Conservation (phyloP, 2,113 vertebrate genomes). For the Mustela lutreola region DNA sequence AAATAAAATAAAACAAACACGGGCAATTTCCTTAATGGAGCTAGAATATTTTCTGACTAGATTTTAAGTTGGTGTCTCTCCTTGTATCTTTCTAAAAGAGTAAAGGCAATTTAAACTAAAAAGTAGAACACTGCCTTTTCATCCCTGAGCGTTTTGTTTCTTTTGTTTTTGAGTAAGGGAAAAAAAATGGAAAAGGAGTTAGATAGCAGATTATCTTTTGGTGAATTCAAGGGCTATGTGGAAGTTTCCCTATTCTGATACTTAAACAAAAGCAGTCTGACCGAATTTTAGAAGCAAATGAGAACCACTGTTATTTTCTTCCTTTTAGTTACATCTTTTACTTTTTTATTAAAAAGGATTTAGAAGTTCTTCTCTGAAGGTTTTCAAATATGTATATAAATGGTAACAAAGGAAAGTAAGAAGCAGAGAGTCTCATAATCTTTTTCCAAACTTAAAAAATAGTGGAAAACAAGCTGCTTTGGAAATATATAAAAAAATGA, state of each 20-base stretch:
- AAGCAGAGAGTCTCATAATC: not conserved
- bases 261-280: not conserved
- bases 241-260: not conserved
- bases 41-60: not conserved
- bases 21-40: slow-evolving; percentile 30
- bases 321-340: not conserved
- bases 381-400: not conserved
- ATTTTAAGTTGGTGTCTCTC: not conserved
- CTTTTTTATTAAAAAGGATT: not conserved
- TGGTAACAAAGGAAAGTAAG: not conserved
- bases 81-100: not conserved
- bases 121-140: not conserved
- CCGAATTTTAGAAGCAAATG: not conserved
- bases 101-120: slow-evolving; percentile 30
- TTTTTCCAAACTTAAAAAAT: slow-evolving; percentile 28
- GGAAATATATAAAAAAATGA: not conserved
- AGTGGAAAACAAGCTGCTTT: slow-evolving; percentile 4
- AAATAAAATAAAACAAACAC: slow-evolving; percentile 18
- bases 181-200: not conserved
- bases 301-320: not conserved
- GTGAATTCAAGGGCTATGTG: not conserved
- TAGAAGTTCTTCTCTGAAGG: not conserved
- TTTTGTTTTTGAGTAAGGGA: not conserved
- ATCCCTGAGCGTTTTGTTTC: not conserved
- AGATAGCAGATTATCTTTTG: not conserved